Evolutionary conservation across 1,140 invertebrate genomes (phyloP).

Genomic region (Drosophila ananassae): DNA sequence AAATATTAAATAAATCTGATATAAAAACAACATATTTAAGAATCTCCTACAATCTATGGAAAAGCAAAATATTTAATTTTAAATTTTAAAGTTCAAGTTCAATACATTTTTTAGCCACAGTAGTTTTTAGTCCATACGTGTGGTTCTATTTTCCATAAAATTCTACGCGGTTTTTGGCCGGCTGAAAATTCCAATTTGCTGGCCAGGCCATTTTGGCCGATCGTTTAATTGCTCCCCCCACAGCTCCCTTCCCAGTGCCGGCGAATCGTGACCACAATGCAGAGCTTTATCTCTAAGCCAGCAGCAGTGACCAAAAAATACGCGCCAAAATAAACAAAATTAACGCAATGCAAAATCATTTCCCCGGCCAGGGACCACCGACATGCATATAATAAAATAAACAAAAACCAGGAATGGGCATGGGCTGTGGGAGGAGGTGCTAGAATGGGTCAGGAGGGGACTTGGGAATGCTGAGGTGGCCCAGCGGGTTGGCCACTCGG

Average conservation of each 20-base stretch:
- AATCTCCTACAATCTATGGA: no score
- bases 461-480: slow-evolving; percentile 17
- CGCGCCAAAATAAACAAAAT: slow-evolving; percentile 65
- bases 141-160: slow-evolving; percentile 5
- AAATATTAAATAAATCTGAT: no score
- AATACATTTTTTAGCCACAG: background rate
- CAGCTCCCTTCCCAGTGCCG: background rate
- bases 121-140: background rate
- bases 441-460: background rate
- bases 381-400: slow-evolving; percentile 73
- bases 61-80: no score
- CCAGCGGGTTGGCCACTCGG: slow-evolving; percentile 72
- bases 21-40: no score
- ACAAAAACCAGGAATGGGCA: slow-evolving; percentile 13
- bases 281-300: slow-evolving; percentile 47
- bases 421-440: background rate
- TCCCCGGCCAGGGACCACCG: slow-evolving; percentile 45
- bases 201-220: slow-evolving; percentile 30
- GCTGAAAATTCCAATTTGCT: slow-evolving; percentile 15
- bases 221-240: slow-evolving; percentile 47
- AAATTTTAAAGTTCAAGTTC: no score
- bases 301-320: slow-evolving; percentile 51
- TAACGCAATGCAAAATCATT: slow-evolving; percentile 69
- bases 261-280: slow-evolving; percentile 17
- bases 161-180: background rate